Base-by-base conservation (phyloP, 2,797 vertebrate genomes). In the Mastacembelus armatus region DNA sequence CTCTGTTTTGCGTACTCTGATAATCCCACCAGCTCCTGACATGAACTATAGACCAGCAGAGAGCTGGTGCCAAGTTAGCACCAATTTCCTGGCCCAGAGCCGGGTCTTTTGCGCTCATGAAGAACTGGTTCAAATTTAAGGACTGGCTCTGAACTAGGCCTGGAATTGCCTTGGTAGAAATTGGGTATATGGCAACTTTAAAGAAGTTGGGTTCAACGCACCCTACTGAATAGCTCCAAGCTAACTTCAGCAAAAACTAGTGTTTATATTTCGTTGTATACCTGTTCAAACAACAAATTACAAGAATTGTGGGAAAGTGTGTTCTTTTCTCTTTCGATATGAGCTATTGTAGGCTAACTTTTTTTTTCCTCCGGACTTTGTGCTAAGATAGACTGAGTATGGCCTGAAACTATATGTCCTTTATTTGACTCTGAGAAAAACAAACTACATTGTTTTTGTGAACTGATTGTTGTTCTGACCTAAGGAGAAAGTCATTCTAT, bases 351-450 rank as follows among this genome's bases (percentile, higher is more conserved):
- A 55, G 32, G 36, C 36, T 10, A 33, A 2, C 22, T 35, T 19
- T 35, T n/a, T 18, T 19, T 14, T 43, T 18, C 35, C 36, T 49
- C n/a, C 36, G n/a, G 21, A 19, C 14, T 49, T 39, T 39, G 24
- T 44, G 26, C 32, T 40, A 27, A 21, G 3, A 18, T 55, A 22
- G 5, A 22, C 21, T 29, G 42, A 49, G 30, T 18, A 22, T 3
- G 14, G 0, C 10, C 29, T 24, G 15, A n/a, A 4, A 1, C 19
- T 12, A 27, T 16, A 38, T n/a, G n/a, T 3, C 22, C 12, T 35
- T 73, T 22, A 49, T 49, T 36, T 30, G 27, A 24, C 22, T 56
- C 22, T 43, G 8, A 18, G 10, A 35, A 15, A 54, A 57, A 48
- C 22, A 29, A 9, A 19, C 16, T 19, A 8, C 3, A 30, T 43